phyloP scores from a whole-genome alignment of 2,888 invertebrate genomes.

The Drosophila antonietae region DNA sequence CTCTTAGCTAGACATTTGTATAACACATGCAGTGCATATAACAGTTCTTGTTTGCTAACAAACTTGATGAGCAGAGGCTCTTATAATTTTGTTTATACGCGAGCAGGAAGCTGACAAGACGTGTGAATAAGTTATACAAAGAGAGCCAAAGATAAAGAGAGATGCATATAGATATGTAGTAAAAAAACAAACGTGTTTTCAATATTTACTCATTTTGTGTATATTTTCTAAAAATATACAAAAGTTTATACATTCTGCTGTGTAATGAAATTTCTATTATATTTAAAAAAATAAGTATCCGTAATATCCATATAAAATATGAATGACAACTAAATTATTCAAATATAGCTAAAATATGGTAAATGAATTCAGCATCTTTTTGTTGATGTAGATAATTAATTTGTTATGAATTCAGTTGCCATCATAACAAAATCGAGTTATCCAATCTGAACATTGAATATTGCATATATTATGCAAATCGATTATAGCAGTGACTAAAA shows the following conservation, averaged over 20 bases:
- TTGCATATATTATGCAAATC: constrained; percentile 2
- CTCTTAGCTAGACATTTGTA: background rate
- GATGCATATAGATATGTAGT: background rate
- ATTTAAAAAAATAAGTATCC: background rate
- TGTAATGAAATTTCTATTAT: background rate
- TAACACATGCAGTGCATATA: background rate
- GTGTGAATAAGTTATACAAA: background rate
- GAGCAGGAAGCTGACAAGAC: background rate
- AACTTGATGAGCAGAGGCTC: background rate
- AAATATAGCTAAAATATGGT: background rate
- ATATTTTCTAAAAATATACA: constrained; percentile 4
- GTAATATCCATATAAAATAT: background rate
- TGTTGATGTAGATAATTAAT: background rate
- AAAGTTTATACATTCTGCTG: background rate
- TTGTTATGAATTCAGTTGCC: background rate
- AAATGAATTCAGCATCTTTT: background rate
- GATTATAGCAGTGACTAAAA: background rate
- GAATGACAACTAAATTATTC: background rate
- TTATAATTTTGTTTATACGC: constrained; percentile 3
- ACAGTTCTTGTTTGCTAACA: background rate
- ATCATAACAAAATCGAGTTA: constrained; percentile 1
- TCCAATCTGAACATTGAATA: too few species aligned
- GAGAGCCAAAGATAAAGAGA: background rate
- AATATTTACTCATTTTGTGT: background rate
- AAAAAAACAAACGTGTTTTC: background rate